phyloP scores from a whole-genome alignment of 2,888 invertebrate genomes.

The Antheraea yamamai region DNA sequence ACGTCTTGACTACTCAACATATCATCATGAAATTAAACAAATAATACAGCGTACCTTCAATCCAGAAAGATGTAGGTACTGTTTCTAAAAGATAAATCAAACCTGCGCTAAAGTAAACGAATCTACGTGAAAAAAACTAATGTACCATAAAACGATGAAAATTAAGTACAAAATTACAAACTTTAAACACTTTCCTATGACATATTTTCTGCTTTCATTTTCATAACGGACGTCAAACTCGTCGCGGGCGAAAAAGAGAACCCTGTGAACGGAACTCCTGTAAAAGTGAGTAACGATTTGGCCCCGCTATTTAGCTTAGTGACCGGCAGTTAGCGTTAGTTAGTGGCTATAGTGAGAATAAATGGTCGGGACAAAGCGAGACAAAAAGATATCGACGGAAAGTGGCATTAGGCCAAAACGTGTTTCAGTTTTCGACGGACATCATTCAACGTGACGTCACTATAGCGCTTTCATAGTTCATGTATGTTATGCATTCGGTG shows the following conservation, averaged over 20 bases:
- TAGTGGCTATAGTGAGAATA: slow-evolving; percentile 28
- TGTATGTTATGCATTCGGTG: neutral
- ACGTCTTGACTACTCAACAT: too few species aligned
- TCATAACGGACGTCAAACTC: neutral
- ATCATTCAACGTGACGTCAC: slow-evolving; percentile 35
- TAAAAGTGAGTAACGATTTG: slow-evolving; percentile 7
- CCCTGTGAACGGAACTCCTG: neutral
- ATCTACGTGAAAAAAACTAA: neutral
- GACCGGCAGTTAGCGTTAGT: slow-evolving; percentile 11
- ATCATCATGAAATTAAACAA: too few species aligned
- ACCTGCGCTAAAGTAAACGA: neutral
- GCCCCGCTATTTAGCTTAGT: slow-evolving; percentile 6
- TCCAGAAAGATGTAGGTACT: too few species aligned
- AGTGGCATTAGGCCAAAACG: slow-evolving; percentile 34
- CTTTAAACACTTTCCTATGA: slow-evolving; percentile 2
- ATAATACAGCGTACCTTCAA: too few species aligned
- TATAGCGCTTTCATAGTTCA: slow-evolving; percentile 28
- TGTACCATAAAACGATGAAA: neutral
- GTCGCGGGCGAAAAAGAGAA: neutral
- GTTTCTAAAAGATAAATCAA: too few species aligned
- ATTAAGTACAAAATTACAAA: slow-evolving; percentile 8
- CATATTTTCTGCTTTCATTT: slow-evolving; percentile 4
- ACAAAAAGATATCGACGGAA: slow-evolving; percentile 26
- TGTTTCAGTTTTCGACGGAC: slow-evolving; percentile 32
- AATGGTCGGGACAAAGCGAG: slow-evolving; percentile 26